Percentiles rank a stretch among this genome's conserved stretches.
phyloP scores from a whole-genome alignment of 2,113 vertebrate genomes.

The Falcunculus frontatus region DNA sequence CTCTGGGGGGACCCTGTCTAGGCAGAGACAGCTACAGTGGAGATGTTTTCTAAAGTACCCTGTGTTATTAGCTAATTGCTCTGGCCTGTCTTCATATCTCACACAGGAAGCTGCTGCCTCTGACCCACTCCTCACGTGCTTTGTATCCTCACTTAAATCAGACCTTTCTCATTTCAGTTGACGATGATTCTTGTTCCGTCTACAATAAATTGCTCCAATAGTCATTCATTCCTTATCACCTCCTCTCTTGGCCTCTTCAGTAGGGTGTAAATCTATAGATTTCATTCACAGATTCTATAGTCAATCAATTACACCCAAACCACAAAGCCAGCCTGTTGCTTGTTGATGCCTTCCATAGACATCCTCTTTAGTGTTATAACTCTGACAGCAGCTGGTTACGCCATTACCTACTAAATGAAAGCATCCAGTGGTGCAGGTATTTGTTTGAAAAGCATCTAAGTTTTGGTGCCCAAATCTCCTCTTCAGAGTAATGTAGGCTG shows the following conservation, averaged over 20 bases:
- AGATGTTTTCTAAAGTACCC: not conserved
- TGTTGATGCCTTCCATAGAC: not conserved
- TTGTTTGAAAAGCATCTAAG: not conserved
- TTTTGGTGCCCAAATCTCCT: not conserved
- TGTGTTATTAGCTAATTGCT: not conserved
- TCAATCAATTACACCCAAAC: not conserved
- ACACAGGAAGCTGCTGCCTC: not conserved
- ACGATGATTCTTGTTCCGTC: not conserved
- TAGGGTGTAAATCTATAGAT: not conserved
- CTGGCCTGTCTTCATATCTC: not conserved
- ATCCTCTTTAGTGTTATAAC: not conserved
- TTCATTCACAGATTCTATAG: not conserved
- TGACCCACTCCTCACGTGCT: not conserved
- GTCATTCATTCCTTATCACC: not conserved
- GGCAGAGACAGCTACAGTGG: not conserved
- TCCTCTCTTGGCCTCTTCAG: not conserved
- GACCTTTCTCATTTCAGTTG: not conserved
- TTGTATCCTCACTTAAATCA: not conserved
- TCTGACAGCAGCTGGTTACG: not conserved
- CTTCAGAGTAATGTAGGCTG: not conserved
- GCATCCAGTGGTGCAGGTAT: not conserved
- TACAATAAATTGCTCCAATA: not conserved
- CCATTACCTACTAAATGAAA: not conserved
- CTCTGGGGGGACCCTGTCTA: not conserved
- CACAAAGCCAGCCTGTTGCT: not conserved